Base-by-base conservation (phyloP, 2,888 invertebrate genomes). In the Notodonta dromedarius region DNA sequence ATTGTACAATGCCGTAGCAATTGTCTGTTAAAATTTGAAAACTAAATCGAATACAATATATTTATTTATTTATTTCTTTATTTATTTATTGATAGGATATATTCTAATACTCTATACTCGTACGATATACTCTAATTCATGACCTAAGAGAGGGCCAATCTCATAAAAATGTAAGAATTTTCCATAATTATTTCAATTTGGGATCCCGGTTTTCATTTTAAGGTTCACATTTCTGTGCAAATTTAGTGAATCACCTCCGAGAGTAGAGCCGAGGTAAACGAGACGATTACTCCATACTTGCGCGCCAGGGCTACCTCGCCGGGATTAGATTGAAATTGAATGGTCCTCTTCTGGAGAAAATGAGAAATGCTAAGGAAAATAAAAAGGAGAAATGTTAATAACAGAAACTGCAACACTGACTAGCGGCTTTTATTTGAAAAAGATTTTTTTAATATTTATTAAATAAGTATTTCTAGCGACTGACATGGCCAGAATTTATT, bases 281-380 rank as follows among this genome's bases (percentile, higher is more conserved):
- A 79, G 79, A 76, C 77, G 70, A 79, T 85, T 84, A 86, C 82
- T 80, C 83, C 81, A 82, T 80, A 81, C 79, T 81, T 77, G 82
- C 82, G 74, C 78, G 78, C 78, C 69, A 69, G 60, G 75, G 65
- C 73, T 79, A 78, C 71, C 77, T 70, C 72, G 68, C 63, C 75
- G 73, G 81, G 84, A 88, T 89, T 88, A 90, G 79, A 88, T 87
- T 86, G 85, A 85, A 88, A 89, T 86, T 86, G 86, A 88, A 88
- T 85, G 83, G 80, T 76, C 67, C 78, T 78, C 78, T 78, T 71
- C 59, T 71, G 64, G 73, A 66, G 72, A 74, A 78, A 83, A 82
- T 78, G 79, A 78, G 71, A 71, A 77, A 70, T 66, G 66, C 61
- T 16, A 50, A 9, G 32, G 14, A 35, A 48, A 16, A 59, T 55